A percentile compares a stretch with the other conserved stretches of the same genome.
phyloP scores from a whole-genome alignment of 2,113 vertebrate genomes.

The Rousettus leschenaultii region DNA sequence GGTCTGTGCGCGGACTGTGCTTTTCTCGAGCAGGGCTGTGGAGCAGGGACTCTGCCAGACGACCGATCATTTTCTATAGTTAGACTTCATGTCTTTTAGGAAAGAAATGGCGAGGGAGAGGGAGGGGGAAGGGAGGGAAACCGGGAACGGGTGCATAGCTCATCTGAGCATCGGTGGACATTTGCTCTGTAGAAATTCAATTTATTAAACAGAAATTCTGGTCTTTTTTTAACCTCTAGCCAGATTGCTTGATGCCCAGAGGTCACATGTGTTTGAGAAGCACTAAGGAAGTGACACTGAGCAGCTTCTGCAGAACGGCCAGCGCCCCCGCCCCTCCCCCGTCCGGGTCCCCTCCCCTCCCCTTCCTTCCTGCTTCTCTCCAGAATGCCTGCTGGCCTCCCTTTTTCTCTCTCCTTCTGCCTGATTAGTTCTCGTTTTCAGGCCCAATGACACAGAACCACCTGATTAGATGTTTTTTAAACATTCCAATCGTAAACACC shows the following conservation, averaged over 20 bases:
- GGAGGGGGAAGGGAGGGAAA: background rate
- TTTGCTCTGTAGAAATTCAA: slow-evolving; percentile 34
- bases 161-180: background rate
- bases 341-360: background rate
- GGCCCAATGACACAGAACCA: background rate
- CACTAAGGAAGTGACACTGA: background rate
- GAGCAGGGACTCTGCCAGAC: slow-evolving; percentile 8
- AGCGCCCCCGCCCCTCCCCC: background rate
- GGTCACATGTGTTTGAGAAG: background rate
- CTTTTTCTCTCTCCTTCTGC: background rate
- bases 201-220: slow-evolving; percentile 43
- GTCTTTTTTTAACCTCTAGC: background rate
- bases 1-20: slow-evolving; percentile 48
- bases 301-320: background rate
- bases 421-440: background rate
- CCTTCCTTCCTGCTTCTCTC: background rate
- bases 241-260: background rate
- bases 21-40: slow-evolving; percentile 60
- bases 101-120: background rate
- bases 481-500: background rate
- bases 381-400: background rate
- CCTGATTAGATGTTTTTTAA: background rate
- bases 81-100: slow-evolving; percentile 59
- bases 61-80: slow-evolving; percentile 40
- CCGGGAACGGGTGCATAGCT: background rate